These are phyloP conservation scores for Ladona fulva DNA, from an alignment of 1,140 invertebrate species.

Conservation along the genomic window DNA sequence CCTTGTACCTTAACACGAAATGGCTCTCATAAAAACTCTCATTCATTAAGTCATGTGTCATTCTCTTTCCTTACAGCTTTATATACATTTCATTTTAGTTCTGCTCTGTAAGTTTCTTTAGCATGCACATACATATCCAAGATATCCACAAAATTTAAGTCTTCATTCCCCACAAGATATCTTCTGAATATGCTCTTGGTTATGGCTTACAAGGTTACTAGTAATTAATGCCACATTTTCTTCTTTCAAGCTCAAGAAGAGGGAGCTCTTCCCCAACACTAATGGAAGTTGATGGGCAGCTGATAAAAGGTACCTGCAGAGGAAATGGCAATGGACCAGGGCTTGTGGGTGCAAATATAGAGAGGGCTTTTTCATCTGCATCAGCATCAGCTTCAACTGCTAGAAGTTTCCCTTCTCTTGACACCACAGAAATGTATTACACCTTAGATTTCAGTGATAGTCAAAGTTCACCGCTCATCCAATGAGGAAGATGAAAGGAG, in stretches of 20 bases:
- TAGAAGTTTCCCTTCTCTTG: conserved; percentile 37
- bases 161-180: too few species aligned
- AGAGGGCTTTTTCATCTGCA: background rate
- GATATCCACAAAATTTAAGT: too few species aligned
- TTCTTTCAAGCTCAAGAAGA: background rate
- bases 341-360: background rate
- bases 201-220: too few species aligned
- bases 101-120: too few species aligned
- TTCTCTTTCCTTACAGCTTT: too few species aligned
- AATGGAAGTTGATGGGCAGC: background rate
- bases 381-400: background rate
- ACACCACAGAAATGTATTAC: conserved; percentile 60
- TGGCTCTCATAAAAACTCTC: too few species aligned
- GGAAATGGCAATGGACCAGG: background rate
- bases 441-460: conserved; percentile 61
- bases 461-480: conserved; percentile 57
- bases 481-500: conserved; percentile 32
- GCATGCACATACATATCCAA: too few species aligned
- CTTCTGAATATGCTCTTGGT: too few species aligned
- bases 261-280: background rate
- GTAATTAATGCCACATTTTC: too few species aligned
- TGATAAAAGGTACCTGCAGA: background rate
- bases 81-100: too few species aligned
- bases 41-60: too few species aligned
- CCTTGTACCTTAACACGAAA: too few species aligned